Base-by-base conservation (phyloP, 2,888 invertebrate genomes). In the Polydrusus pterygomalis region DNA sequence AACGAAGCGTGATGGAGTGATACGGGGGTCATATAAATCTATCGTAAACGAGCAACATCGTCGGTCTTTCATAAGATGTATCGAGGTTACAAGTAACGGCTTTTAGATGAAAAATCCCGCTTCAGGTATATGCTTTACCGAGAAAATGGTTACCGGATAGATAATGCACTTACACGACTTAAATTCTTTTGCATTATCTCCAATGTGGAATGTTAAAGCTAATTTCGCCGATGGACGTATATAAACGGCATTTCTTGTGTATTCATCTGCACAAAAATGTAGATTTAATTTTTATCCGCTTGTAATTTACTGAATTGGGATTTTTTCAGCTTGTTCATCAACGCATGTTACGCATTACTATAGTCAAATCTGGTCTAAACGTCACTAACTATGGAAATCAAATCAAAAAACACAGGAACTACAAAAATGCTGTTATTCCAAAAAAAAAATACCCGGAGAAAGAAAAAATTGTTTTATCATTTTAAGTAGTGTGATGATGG, bases 21-120 rank as follows among this genome's bases (percentile, higher is more conserved):
- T 56, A 56, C 62, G 18, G 62, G 64, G 25, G 11, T 43, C 62
- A 3, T 20, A 49, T 45, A 64, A 64, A 64, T 64, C 64, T 17
- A 49, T 30, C 11, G 47, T 49, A 30, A 47, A 64, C 56, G 64
- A 70, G 56, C 56, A 40, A 62, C 63, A n/a, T 63, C 40, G 63
- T 70, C 47, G 30, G 38, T 62, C 70, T 70, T 70, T 70, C 70
- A 70, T 70, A 70, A 70, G 70, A 70, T 70, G 70, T 70, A 70
- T 70, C 63, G 70, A 43, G 70, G 70, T 63, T 70, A 70, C 49
- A n/a, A 34, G 60, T 70, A 70, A 70, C 70, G 70, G 70, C 49
- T 30, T 54, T 20, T 1, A n/a, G 45, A 69, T 58, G 60, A 69
- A 67, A 67, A 67, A 51, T 51, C 51, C 67, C 30, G 51, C 47